Conservation (phyloP, 2,113 vertebrate species). For the Paraplagusia blochii region DNA sequence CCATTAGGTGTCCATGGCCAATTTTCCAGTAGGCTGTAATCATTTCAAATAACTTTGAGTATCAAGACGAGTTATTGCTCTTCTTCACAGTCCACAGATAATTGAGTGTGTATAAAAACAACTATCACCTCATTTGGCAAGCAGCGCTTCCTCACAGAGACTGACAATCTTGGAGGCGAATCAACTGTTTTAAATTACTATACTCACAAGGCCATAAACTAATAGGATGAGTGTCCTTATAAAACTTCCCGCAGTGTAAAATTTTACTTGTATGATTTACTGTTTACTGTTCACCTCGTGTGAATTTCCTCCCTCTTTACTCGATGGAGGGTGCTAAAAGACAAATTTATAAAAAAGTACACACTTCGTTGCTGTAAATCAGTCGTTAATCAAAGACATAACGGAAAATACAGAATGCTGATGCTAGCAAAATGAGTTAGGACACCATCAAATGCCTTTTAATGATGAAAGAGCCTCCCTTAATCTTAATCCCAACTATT, state of each 20-base stretch:
- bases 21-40: conserved; percentile 24
- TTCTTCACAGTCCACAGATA: conserved; percentile 14
- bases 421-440: neutral
- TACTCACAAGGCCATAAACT: conserved; percentile 44
- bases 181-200: conserved; percentile 43
- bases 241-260: conserved; percentile 31
- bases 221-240: conserved; percentile 34
- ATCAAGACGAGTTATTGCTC: conserved; percentile 30
- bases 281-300: conserved; percentile 26
- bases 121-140: conserved; percentile 44
- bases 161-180: conserved; percentile 28
- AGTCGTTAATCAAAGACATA: conserved; percentile 14
- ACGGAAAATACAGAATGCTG: conserved; percentile 17
- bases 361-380: conserved; percentile 1
- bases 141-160: conserved; percentile 26
- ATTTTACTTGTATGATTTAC: conserved; percentile 43
- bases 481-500: too few relatives aligned
- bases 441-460: too few relatives aligned
- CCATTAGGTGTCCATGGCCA: conserved; percentile 15
- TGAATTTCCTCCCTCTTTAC: conserved; percentile 34
- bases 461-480: too few relatives aligned
- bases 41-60: conserved; percentile 26
- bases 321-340: conserved; percentile 28
- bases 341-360: conserved; percentile 23
- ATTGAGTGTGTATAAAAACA: conserved; percentile 22